Evolutionary conservation across 2,888 invertebrate species (phyloP), one percentile per base, ranked within the genome.

Genomic region (Netelia inedita): DNA sequence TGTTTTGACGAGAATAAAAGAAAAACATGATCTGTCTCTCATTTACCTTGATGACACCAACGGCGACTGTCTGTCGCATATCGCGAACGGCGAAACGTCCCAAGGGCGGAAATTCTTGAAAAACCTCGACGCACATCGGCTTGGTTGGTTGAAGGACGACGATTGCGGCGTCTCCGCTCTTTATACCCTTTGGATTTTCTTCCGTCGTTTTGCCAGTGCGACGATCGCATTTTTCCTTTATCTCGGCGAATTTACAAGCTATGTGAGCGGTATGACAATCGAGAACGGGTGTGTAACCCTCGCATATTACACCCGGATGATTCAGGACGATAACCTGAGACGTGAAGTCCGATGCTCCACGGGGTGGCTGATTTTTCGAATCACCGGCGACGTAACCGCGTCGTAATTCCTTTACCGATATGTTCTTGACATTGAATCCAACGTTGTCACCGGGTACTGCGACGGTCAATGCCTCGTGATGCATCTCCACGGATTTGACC

Each of bases 261-360:
- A 99, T 99, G 95, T 99, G 99, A 93, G 99, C 99, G 85, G 99
- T 99, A 97, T 99, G 99, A 95, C 99, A 99, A 97, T 99, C 99
- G 94, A 99, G 96, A 89, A 99, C 99, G 86, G 99, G 99, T 86
- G 99, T 98, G 95, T 99, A 99, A 88, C 99, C 99, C 94, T 98
- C 98, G 94, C 98, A 96, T 94, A 99, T 99, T 95, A 99, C 98
- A 93, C 99, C 99, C 89, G 99, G 99, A 95, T 99, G 99, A 95
- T 99, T 99, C 94, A 99, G 96, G 88, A 99, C 98, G 93, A 99
- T 99, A 91, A 99, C 99, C 95, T 99, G 99, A 92, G 99, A 98
- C 88, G 97, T 97, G 95, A 99, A 99, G 94, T 98, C 98, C 90
- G 97, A 96, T 89, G 98, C 98, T 88, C 97, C 98, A 95, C 96